These are phyloP conservation scores for Oxytorus armatus DNA, from an alignment of 2,888 invertebrate genomes.

Conservation along the genomic window DNA sequence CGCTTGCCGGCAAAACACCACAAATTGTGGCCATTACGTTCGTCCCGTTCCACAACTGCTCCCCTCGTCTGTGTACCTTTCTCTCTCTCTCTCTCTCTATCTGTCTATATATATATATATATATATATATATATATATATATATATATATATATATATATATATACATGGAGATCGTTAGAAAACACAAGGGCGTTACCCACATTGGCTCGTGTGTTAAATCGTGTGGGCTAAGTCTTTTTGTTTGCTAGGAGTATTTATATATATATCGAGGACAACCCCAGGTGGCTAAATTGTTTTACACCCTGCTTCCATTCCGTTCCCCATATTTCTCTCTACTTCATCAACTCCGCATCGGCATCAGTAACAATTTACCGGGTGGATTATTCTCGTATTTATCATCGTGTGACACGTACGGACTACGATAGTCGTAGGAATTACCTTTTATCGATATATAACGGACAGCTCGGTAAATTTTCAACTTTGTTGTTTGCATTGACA, in stretches of 20 bases:
- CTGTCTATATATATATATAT: no score
- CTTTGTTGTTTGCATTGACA: no score
- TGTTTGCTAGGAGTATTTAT: background rate
- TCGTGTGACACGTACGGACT: constrained; percentile 18
- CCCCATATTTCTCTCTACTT: constrained; percentile 39
- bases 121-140: background rate
- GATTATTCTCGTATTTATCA: constrained; percentile 54
- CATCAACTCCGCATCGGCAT: constrained; percentile 54
- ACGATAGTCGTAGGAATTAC: constrained; percentile 3
- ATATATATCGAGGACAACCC: constrained; percentile 32
- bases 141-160: background rate
- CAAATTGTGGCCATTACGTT: constrained; percentile 75
- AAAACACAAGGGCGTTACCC: constrained; percentile 24
- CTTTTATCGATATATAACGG: background rate
- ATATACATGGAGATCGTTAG: background rate
- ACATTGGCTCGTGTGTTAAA: background rate
- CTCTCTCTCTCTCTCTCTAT: constrained; percentile 9
- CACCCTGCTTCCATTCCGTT: constrained; percentile 38
- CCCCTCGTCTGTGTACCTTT: constrained; percentile 8
- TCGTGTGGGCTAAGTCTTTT: constrained; percentile 1
- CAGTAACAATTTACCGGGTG: constrained; percentile 47
- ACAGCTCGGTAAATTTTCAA: background rate
- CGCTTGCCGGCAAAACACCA: constrained; percentile 72
- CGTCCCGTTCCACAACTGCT: constrained; percentile 43
- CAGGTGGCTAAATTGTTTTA: constrained; percentile 61